Base-by-base conservation (phyloP, 2,888 invertebrate genomes). In the Caenorhabditis sinica region DNA sequence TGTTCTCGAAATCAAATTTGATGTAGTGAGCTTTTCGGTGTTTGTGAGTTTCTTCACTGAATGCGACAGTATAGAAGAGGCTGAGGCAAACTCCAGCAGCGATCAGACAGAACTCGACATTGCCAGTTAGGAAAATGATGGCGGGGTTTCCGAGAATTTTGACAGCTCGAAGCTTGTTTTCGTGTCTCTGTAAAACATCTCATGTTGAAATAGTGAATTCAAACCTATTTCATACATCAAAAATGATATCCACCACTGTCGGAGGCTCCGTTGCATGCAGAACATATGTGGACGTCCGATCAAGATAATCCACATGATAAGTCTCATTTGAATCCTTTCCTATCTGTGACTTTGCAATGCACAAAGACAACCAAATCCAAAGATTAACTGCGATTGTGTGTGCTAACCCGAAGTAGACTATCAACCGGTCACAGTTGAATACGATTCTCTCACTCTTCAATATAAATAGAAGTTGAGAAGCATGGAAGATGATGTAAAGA, bases 21-120 rank as follows among this genome's bases (percentile, higher is more conserved):
- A 79, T 63, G 56, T 71, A 61, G 13, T 40, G 13, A 1, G 36
- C 53, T 20, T 61, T 28, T 0, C 20, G 25, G 9, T 61, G 36
- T 0, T n/a, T 9, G n/a, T 36, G 28, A 13, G 11, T 15, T 11
- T n/a, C 9, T 1, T 49, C 8, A 1, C 40, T 56, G 20, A 33
- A 51, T 9, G 79, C 61, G 1, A 40, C n/a, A 3, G 79, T 61
- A 36, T 71, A 71, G 45, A 71, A 65, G 5, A 79, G 63, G 23
- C 63, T 33, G 9, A 79, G 53, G 4, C 36, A 49, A 13, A 71
- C 56, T 15, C 63, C 71, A n/a, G 43, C 69, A 40, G 71, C 51
- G 9, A 79, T 36, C 4, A 79, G 53, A n/a, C 79, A 71, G 33
- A 79, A 76, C 49, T 77, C 66, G 0, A 77, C 77, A 25, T 77